A percentile compares a stretch with the other conserved stretches of the same genome.
Conservation (phyloP, 2,797 vertebrate genomes). For the Notamacropus eugenii region DNA sequence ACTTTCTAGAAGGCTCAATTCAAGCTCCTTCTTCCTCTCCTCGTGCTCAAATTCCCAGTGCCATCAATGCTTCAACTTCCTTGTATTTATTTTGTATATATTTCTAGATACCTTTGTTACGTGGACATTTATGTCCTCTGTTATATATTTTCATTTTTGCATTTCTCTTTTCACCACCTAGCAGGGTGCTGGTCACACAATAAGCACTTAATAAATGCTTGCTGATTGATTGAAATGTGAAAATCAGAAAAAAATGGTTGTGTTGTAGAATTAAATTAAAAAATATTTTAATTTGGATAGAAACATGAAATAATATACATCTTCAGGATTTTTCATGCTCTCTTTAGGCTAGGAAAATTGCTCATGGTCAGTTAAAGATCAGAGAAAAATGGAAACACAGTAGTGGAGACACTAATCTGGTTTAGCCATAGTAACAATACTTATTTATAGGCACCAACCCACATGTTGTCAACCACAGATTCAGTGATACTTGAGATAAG, state of each 20-base stretch:
- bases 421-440: not conserved
- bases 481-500: not conserved
- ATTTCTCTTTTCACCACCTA: not conserved
- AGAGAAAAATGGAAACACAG: not conserved
- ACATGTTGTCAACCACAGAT: not conserved
- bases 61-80: not conserved
- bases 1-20: not conserved
- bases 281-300: not conserved
- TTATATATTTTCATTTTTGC: not conserved
- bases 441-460: not conserved
- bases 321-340: not conserved
- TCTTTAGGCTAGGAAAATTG: not conserved
- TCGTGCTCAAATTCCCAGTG: not conserved
- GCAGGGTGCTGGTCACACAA: not conserved
- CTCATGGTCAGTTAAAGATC: not conserved
- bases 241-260: not conserved
- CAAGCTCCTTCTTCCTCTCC: not conserved
- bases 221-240: not conserved
- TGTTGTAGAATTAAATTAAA: not conserved
- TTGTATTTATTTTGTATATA: not conserved
- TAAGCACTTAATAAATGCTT: not conserved
- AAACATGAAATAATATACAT: not conserved
- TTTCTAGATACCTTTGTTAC: not conserved
- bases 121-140: not conserved
- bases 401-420: not conserved